phyloP scores from a whole-genome alignment of 1,140 invertebrate species.

The Anthonomus grandis region DNA sequence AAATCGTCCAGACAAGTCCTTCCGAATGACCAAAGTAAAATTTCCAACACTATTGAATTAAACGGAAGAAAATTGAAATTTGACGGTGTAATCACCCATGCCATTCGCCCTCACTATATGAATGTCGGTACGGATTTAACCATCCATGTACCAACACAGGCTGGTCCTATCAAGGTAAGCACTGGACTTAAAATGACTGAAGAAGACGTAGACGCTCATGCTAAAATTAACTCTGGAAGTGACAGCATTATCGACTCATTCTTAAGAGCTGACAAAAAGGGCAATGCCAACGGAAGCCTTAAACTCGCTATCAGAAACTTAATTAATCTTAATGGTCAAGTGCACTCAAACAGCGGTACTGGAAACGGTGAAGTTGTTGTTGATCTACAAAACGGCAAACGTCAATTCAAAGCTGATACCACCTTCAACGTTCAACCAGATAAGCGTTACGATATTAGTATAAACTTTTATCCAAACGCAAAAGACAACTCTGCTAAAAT shows the following conservation, averaged over 20 bases:
- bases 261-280: slow-evolving; percentile 50
- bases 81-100: slow-evolving; percentile 56
- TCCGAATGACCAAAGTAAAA: slow-evolving; percentile 58
- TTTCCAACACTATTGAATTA: slow-evolving; percentile 57
- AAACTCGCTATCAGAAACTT: slow-evolving; percentile 54
- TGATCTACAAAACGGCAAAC: slow-evolving; percentile 51
- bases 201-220: slow-evolving; percentile 53
- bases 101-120: slow-evolving; percentile 53
- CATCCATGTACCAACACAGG: slow-evolving; percentile 49
- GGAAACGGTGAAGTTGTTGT: slow-evolving; percentile 58
- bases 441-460: slow-evolving; percentile 56
- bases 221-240: slow-evolving; percentile 51
- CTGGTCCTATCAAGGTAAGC: slow-evolving; percentile 56
- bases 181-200: slow-evolving; percentile 52
- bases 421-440: slow-evolving; percentile 54
- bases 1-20: slow-evolving; percentile 56
- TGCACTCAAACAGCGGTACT: slow-evolving; percentile 53
- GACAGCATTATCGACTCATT: slow-evolving; percentile 55
- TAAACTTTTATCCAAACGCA: slow-evolving; percentile 62
- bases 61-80: slow-evolving; percentile 62
- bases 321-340: slow-evolving; percentile 55
- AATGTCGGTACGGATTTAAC: slow-evolving; percentile 55
- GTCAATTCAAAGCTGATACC: slow-evolving; percentile 62
- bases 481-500: slow-evolving; percentile 66
- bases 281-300: slow-evolving; percentile 48